Evolutionary conservation across 2,797 vertebrate genomes (phyloP).

Genomic region (Megaceryle alcyon): DNA sequence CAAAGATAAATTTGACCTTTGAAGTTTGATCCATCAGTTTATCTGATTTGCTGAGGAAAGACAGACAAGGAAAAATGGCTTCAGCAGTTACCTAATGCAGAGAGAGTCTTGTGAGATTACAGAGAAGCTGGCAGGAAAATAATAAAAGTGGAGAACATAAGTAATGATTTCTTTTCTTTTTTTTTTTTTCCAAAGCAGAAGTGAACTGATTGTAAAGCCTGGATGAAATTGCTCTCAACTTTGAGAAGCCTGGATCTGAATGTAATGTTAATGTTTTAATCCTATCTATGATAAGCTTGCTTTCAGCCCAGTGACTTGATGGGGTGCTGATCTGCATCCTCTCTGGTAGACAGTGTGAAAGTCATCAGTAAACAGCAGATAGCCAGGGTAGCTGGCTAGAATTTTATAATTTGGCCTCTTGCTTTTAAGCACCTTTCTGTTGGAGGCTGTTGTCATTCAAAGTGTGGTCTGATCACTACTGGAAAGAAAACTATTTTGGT

Average conservation of each 20-base stretch:
- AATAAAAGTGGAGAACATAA: background rate
- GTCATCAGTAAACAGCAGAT: background rate
- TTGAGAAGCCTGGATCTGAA: background rate
- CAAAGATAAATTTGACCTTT: background rate
- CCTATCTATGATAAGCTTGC: background rate
- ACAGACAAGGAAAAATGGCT: background rate
- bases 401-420: background rate
- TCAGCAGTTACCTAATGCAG: background rate
- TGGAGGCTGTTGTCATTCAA: background rate
- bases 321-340: background rate
- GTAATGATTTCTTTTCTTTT: background rate
- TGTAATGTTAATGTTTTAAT: background rate
- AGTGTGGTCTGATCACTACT: background rate
- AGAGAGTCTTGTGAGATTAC: background rate
- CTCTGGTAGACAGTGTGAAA: background rate
- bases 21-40: background rate
- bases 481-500: background rate
- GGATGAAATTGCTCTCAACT: background rate
- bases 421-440: background rate
- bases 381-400: background rate
- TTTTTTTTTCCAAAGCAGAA: background rate
- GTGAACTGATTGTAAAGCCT: background rate
- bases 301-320: background rate
- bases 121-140: background rate
- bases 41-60: background rate